Percentiles rank a stretch among this genome's conserved stretches.
Conservation (phyloP, 2,888 invertebrate species). For the Sphecodes monilicornis region DNA sequence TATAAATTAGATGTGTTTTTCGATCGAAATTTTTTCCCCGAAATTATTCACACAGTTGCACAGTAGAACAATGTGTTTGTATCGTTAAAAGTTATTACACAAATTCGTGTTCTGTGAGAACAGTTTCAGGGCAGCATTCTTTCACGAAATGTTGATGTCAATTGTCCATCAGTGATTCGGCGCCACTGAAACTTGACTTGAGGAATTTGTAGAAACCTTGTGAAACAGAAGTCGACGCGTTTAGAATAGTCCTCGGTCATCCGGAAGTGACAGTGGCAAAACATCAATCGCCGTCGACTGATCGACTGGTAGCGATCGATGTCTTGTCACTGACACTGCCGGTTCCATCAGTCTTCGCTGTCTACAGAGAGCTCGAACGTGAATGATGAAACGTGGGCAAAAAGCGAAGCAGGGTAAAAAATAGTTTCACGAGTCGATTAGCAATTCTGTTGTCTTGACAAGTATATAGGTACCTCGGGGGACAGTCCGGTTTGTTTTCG, state of each 20-base stretch:
- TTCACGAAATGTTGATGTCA: too few species aligned
- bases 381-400: background rate
- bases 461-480: background rate
- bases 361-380: background rate
- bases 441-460: background rate
- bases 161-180: too few species aligned
- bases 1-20: too few species aligned
- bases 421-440: conserved; percentile 5
- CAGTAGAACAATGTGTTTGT: too few species aligned
- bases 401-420: background rate
- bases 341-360: conserved; percentile 9
- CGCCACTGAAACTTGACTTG: too few species aligned
- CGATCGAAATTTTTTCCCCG: too few species aligned
- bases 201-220: too few species aligned
- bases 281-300: conserved; percentile 35
- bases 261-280: conserved; percentile 22
- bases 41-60: too few species aligned
- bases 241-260: conserved; percentile 33
- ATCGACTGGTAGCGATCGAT: conserved; percentile 36
- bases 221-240: too few species aligned
- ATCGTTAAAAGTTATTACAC: too few species aligned
- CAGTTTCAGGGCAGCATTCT: too few species aligned
- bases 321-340: conserved; percentile 20
- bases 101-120: too few species aligned
- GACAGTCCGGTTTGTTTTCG: background rate